These are phyloP conservation scores for Dipodomys ordii DNA, from an alignment of 2,113 vertebrate species.

Conservation along the genomic window DNA sequence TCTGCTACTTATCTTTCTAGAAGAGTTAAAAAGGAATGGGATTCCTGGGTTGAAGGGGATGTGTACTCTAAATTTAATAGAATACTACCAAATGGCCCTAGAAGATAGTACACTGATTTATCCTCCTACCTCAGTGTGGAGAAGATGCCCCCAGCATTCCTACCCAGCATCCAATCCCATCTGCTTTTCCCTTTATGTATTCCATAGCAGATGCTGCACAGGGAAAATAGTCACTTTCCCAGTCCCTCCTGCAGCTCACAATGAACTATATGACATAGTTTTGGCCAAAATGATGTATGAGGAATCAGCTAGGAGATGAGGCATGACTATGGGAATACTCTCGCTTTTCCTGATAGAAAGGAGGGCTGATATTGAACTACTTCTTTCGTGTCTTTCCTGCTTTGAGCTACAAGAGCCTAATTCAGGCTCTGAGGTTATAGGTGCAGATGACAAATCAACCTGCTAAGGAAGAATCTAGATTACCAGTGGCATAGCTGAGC, in stretches of 20 bases:
- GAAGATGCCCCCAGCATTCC: neutral
- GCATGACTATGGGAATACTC: neutral
- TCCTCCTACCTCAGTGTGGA: neutral
- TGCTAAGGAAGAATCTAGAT: neutral
- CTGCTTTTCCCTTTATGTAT: neutral
- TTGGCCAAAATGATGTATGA: neutral
- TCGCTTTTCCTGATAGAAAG: neutral
- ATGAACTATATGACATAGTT: neutral
- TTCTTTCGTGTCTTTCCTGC: neutral
- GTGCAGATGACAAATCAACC: neutral
- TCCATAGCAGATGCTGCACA: neutral
- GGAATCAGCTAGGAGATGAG: neutral
- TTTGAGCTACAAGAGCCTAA: neutral
- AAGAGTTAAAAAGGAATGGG: neutral
- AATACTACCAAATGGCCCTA: slow-evolving; percentile 19
- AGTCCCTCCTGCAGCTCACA: neutral
- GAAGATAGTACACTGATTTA: neutral
- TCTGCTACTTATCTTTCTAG: slow-evolving; percentile 14
- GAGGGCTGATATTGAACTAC: neutral
- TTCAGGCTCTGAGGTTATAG: neutral
- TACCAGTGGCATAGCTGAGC: neutral
- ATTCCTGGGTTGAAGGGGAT: slow-evolving; percentile 26
- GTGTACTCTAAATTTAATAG: neutral
- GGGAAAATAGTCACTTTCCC: neutral
- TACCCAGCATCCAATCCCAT: neutral